These are phyloP conservation scores for Bilobella aurantiaca DNA, from an alignment of 1,140 invertebrate species.

Conservation along the genomic window DNA sequence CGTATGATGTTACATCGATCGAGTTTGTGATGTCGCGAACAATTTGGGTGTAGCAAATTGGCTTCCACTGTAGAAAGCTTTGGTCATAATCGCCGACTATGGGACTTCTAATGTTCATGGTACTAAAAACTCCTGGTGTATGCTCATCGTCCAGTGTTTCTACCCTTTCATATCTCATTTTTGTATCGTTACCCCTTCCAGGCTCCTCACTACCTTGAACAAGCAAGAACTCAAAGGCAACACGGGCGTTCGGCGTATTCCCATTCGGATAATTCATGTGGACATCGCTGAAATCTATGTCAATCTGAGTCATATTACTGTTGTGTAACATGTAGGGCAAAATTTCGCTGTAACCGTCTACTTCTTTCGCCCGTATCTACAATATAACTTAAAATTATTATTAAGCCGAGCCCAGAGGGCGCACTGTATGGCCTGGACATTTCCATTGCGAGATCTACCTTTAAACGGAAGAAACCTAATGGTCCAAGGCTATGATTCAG, in stretches of 20 bases:
- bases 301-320: conserved; percentile 29
- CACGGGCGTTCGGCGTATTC: conserved; percentile 12
- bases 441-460: conserved; percentile 1
- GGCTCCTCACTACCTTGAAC: conserved; percentile 13
- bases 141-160: conserved; percentile 30
- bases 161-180: conserved; percentile 5
- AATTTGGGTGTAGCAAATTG: conserved; percentile 25
- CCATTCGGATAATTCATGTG: conserved; percentile 22
- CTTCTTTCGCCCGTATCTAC: conserved; percentile 23
- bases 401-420: not conserved
- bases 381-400: not conserved
- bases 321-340: conserved; percentile 31
- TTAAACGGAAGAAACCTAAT: conserved; percentile 22
- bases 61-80: conserved; percentile 31
- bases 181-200: not conserved
- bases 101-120: conserved; percentile 21
- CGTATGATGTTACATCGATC: conserved; percentile 25
- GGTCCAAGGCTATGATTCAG: conserved; percentile 15
- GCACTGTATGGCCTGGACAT: not conserved
- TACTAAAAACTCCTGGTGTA: conserved; percentile 31
- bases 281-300: conserved; percentile 28
- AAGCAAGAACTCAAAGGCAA: conserved; percentile 25
- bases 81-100: conserved; percentile 15
- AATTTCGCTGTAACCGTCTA: conserved; percentile 27
- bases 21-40: conserved; percentile 26